Conservation (phyloP, 2,797 vertebrate genomes). For the Acanthiza pusilla region DNA sequence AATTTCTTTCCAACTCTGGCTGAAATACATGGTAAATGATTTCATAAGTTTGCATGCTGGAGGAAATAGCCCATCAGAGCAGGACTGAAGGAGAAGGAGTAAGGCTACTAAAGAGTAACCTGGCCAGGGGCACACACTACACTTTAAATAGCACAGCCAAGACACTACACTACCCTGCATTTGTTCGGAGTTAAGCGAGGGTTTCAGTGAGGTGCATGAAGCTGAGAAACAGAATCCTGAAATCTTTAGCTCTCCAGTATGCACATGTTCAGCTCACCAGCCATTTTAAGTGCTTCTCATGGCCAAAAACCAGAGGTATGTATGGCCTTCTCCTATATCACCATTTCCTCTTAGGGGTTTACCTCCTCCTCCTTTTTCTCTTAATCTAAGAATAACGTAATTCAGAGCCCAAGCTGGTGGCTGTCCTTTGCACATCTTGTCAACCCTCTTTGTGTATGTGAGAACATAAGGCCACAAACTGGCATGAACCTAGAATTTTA, state of each 20-base stretch:
- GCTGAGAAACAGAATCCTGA: background rate
- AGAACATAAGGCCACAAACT: background rate
- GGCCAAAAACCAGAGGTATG: background rate
- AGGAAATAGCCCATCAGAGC: background rate
- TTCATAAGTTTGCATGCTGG: background rate
- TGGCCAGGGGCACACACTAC: background rate
- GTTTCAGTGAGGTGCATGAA: background rate
- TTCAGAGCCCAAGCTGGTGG: background rate
- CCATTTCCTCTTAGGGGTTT: background rate
- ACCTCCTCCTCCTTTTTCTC: background rate
- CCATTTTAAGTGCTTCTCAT: background rate
- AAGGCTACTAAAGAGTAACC: background rate
- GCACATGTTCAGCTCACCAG: background rate
- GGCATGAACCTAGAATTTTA: background rate
- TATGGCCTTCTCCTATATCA: background rate
- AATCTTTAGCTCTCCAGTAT: rapidly evolving
- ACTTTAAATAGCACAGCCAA: background rate
- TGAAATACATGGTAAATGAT: background rate
- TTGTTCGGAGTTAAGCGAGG: background rate
- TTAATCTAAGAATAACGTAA: background rate
- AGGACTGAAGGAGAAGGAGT: background rate
- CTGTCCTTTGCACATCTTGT: background rate
- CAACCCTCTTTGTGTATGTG: background rate
- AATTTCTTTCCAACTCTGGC: background rate
- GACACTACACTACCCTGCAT: background rate